Conservation (phyloP, 2,888 invertebrate species). For the Deilephila porcellus region DNA sequence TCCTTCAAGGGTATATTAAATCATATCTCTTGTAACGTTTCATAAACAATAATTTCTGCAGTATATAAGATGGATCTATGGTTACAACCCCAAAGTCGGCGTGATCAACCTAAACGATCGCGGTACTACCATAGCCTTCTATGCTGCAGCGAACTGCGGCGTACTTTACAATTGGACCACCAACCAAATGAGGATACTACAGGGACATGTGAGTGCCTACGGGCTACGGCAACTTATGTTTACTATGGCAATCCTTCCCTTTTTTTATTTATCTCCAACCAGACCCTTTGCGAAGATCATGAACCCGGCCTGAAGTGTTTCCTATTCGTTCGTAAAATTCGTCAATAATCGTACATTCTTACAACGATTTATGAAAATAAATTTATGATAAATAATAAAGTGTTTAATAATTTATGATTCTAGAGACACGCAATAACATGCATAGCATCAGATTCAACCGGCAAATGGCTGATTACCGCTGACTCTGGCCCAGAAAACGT, state of each 20-base stretch:
- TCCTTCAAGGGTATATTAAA: not conserved
- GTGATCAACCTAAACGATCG: conserved; percentile 85
- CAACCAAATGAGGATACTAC: conserved; percentile 85
- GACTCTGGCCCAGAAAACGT: conserved; percentile 84
- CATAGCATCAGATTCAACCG: conserved; percentile 77
- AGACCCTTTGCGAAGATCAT: no score
- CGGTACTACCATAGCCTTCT: conserved; percentile 83
- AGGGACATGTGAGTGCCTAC: conserved; percentile 86
- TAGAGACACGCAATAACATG: conserved; percentile 82
- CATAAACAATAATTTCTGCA: conserved; percentile 46
- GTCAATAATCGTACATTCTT: no score
- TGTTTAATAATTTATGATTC: not conserved
- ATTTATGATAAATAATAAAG: not conserved
- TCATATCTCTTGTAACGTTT: not conserved
- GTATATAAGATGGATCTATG: conserved; percentile 87
- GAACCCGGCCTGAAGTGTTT: no score
- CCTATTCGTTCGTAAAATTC: no score
- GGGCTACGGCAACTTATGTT: no score
- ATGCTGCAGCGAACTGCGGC: conserved; percentile 86
- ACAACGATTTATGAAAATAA: no score
- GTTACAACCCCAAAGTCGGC: conserved; percentile 84
- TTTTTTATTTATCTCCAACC: no score
- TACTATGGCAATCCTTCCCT: no score
- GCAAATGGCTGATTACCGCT: conserved; percentile 85
- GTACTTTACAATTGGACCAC: conserved; percentile 87